Evolutionary conservation across 2,797 vertebrate genomes (phyloP), one percentile per base, ranked within the genome.

Genomic region (Chaunax sp.): DNA sequence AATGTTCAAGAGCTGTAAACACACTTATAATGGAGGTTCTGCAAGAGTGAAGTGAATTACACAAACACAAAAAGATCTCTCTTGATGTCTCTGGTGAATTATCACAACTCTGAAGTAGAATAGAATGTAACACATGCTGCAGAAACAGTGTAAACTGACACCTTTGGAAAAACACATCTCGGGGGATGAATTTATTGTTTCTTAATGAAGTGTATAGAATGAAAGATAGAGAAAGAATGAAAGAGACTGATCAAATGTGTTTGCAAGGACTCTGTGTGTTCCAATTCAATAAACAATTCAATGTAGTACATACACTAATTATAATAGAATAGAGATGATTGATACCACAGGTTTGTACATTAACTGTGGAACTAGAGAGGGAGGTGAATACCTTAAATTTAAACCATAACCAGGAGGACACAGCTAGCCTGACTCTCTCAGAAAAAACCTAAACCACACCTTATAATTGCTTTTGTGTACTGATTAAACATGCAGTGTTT

Each of bases 1-100:
- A 64, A 65, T 44, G 49, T 57, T 47, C 19, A 37, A 33, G 53
- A 65, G 62, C 55, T 33, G 25, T 69, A 66, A 53, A 18, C 3
- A 14, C 5, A 37, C 3, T 2, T 37, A 12, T 37, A 67, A 80
- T 72, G 66, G n/a, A 72, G 69, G 59, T 64, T 67, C 33, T 41
- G 56, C 45, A 30, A 30, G 28, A 30, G 28, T 19, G 25, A 38
- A 50, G 47, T 43, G 37, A 69, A 60, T 71, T 63, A 72, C 51
- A 59, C 54, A 44, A 68, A 22, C 38, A 19, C 22, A 20, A 12
- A 14, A 12, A 61, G n/a, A n/a, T n/a, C n/a, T 61, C 50, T 16
- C 60, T 44, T 72, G 25, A 49, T 33, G 54, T 64, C 59, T 69
- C 47, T 30, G 52, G 9, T 46, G 44, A 61, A 28, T 53, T 23